Conservation (phyloP, 1,140 invertebrate species). For the Meloidogyne floridensis region DNA sequence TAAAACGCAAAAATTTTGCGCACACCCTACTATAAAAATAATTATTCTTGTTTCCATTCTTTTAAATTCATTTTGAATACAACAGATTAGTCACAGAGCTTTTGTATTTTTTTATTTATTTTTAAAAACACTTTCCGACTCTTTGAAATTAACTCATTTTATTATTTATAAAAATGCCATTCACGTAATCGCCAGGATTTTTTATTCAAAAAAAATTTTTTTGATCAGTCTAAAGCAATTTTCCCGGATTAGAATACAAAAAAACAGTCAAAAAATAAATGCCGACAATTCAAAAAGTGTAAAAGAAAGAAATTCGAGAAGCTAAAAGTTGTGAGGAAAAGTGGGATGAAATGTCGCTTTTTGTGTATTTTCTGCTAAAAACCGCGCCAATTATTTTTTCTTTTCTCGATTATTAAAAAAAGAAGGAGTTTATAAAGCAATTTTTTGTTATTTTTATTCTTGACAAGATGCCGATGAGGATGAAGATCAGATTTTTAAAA, state of each 20-base stretch:
- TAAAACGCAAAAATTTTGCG: no score
- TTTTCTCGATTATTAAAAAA: not conserved
- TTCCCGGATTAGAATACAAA: constrained; percentile 2
- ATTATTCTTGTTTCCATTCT: no score
- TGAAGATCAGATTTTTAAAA: constrained; percentile 9
- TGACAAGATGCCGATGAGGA: constrained; percentile 2
- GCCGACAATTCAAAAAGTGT: not conserved
- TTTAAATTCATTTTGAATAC: no score
- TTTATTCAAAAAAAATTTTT: not conserved
- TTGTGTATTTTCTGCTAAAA: not conserved
- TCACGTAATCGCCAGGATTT: constrained; percentile 3
- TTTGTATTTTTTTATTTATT: not conserved
- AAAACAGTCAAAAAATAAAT: not conserved
- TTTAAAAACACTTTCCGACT: not conserved
- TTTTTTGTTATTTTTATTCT: constrained; percentile 1
- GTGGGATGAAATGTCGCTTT: not conserved
- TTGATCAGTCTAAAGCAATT: not conserved
- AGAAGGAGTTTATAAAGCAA: not conserved
- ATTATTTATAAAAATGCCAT: not conserved
- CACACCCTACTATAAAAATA: no score
- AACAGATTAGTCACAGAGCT: no score
- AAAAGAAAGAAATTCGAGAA: constrained; percentile 3
- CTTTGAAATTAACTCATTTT: not conserved
- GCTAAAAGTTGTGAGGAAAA: not conserved
- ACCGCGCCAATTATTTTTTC: not conserved